phyloP scores from a whole-genome alignment of 2,797 vertebrate species.

The Enteromius anoplus region DNA sequence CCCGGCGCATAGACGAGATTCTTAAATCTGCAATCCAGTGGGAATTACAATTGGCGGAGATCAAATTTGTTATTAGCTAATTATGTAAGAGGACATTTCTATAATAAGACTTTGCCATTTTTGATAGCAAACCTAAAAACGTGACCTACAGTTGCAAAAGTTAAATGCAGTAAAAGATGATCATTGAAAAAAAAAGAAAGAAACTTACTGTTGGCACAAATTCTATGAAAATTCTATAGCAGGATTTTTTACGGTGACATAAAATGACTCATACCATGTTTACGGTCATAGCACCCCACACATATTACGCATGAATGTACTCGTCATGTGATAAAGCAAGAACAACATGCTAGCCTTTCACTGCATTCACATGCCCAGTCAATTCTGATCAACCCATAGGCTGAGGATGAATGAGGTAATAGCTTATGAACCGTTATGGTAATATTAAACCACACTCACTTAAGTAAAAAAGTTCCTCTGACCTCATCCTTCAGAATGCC shows the following conservation, averaged over 20 bases:
- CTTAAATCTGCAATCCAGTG: neutral
- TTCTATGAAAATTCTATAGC: neutral
- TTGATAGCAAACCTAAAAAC: neutral
- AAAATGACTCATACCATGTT: slow-evolving; percentile 7
- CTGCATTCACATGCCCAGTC: neutral
- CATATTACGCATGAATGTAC: neutral
- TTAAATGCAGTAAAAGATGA: neutral
- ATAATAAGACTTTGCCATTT: slow-evolving; percentile 13
- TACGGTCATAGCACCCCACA: neutral
- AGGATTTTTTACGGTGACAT: neutral
- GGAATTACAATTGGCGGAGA: slow-evolving; percentile 22
- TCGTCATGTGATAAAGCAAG: neutral
- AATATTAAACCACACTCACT: slow-evolving; percentile 33
- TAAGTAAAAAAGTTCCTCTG: slow-evolving; percentile 33
- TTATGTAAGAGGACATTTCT: slow-evolving; percentile 10
- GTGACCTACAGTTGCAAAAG: neutral
- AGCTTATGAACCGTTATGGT: slow-evolving; percentile 31
- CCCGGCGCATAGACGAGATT: neutral
- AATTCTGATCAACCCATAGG: slow-evolving; percentile 16
- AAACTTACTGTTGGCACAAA: neutral
- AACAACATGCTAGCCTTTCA: neutral
- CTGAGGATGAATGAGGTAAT: slow-evolving; percentile 21
- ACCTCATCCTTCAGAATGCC: slow-evolving; percentile 2
- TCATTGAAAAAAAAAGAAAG: neutral
- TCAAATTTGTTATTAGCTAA: slow-evolving; percentile 21